Base-by-base conservation (phyloP, 2,888 invertebrate species). In the Phragmatobia fuliginosa region DNA sequence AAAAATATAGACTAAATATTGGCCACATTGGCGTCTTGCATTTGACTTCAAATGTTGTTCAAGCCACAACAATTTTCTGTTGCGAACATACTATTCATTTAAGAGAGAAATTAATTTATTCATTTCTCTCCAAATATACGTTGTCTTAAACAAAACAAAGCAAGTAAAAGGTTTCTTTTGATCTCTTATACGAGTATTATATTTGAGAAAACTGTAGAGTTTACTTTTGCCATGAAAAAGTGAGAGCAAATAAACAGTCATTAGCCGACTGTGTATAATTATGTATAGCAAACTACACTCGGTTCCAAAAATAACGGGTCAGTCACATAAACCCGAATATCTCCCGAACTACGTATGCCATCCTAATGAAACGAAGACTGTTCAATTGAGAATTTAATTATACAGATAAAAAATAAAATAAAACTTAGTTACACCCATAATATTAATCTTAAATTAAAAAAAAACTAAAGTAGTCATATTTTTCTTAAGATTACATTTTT, bases 181-280 rank as follows among this genome's bases (percentile, higher is more conserved):
- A 41, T 18, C 41, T 66, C 62, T 63, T 18, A 59, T 68, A n/a
- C n/a, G n/a, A n/a, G n/a, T n/a, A n/a, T n/a, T n/a, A 64, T 61
- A 58, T 66, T 62, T 75, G 61, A 41, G 73, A 70, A 66, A 71
- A 75, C 61, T 25, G 14, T 66, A 38, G 5, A 60, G 61, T 66
- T n/a, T 73, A 67, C 71, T 69, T 71, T n/a, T 72, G 59, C 61
- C 68, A 60, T 71, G 33, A 52, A 59, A 64, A 71, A 74, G 28
- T 52, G 56, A 41, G 59, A 68, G 73, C 67, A 80, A 78, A 73
- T 78, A 59, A 11, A 61, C 21, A 65, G 25, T 10, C 28, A 72
- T 78, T 52, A 71, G 78, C 73, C 52, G 33, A 66, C 16, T 65
- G 33, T 41, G 4, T 18, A 16, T 16, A 41, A 14, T 5, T 6